Base-by-base conservation (phyloP, 2,888 invertebrate species). In the Tanytarsus gracilentus region DNA sequence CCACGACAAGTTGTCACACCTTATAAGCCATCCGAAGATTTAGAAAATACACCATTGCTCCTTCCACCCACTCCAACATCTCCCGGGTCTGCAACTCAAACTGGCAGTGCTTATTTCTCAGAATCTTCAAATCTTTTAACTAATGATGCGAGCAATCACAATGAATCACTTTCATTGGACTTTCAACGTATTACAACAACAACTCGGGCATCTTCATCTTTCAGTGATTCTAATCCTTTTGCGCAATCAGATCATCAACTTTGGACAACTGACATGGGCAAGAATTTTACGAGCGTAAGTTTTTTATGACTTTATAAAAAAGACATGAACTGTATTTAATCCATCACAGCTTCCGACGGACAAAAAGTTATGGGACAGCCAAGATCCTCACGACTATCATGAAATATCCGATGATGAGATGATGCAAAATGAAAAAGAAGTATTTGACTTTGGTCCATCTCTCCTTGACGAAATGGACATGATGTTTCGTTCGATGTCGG, bases 1-100 rank as follows among this genome's bases (percentile, higher is more conserved):
- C 94, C 94, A 27, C 83, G 88, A 27, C 93, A 94, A 75, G 82
- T 93, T 21, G 91, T 92, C 30, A 85, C 88, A 7, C 91, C 92
- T 1, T 93, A 90, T 72, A 87, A 90, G 68, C 91, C 91, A 0
- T 88, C 89, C 16, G 89, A 90, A 68, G 92, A 92, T 67, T 72
- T 84, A 65, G 85, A 85, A 66, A 83, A 83, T 66, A 79, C 83
- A 30, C 85, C 84, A 0, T 71, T 85, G 9, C 74, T 85, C 62
- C 76, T 78, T 64, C 80, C 80, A 1, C 72, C 74, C 26, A 75
- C 74, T 33, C 74, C 73, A 18, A 75, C 72, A 30, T 74, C 73
- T 64, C 74, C 73, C 4, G 73, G 73, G 62, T 73, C 75, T 5
- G n/a, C 44, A 44, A 64, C 73, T 51, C 74, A 74, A 66, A 74